Evolutionary conservation across 2,113 vertebrate species (phyloP), one percentile per base, ranked within the genome.

Genomic region (Tylochromis polylepis): DNA sequence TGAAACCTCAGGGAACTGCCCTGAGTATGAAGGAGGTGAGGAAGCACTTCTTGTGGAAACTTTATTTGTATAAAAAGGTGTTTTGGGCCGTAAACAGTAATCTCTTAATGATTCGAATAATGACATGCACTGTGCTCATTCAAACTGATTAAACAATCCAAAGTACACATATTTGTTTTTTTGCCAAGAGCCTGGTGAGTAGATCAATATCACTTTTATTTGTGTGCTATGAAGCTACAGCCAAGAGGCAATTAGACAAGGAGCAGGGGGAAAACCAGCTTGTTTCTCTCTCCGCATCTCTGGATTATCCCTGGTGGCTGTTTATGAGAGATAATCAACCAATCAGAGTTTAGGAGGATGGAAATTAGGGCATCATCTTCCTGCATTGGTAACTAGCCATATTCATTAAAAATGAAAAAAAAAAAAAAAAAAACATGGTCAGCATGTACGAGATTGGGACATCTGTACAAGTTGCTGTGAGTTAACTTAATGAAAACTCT

Each of bases 1-100:
- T 0, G 98, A 99, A 94, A 98, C 96, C 91, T 98, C 98, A 81
- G 98, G 98, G 92, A 99, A 98, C 96, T 99, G 98, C 94, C 98
- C 98, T 0, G 98, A 99, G 95, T 99, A 99, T 78, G 98, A 99
- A 95, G 98, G 98, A 96, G 97, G 97, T 97, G 84, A 94, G 79
- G 65, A 87, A 46, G 53, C 59, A 46, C 60, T 67, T 85, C n/a
- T 81, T 15, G n/a, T 14, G 14, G 8, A 85, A 49, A 72, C 57
- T 27, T 89, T 72, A 12, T 27, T 38, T 31, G 7, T 46, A 16
- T n/a, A 62, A 81, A 79, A 79, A 24, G 31, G 12, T 56, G 49
- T 57, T 79, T 79, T 16, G 53, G 77, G 77, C 51, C 38, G 20
- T 57, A 79, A 79, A 79, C 14, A 24, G 31, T 53, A 77, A 29